phyloP scores from a whole-genome alignment of 2,113 vertebrate species.

The Vombatus ursinus region DNA sequence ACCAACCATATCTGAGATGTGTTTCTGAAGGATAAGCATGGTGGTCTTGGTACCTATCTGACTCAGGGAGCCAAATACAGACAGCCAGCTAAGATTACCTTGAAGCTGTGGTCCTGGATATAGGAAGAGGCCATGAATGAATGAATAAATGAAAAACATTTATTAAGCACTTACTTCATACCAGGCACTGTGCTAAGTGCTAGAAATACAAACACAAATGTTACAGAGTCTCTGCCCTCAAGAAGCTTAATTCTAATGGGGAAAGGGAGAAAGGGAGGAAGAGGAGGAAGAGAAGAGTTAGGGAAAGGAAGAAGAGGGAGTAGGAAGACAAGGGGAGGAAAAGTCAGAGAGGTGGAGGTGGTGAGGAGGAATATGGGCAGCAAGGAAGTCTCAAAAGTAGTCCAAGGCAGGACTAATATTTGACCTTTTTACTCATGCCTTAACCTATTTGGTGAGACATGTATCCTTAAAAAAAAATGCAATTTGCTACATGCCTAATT shows the following conservation, averaged over 20 bases:
- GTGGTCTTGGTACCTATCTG: fast-evolving
- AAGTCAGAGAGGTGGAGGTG: fast-evolving
- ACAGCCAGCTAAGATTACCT: background rate
- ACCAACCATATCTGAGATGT: background rate
- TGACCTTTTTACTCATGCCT: background rate
- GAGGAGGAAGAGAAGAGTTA: too few species aligned
- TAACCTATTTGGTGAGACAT: constrained; percentile 2
- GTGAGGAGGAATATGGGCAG: too few species aligned
- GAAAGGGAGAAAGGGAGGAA: background rate
- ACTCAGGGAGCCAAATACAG: background rate
- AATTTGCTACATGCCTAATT: constrained; percentile 58
- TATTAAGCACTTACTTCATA: background rate
- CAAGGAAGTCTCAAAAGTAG: background rate
- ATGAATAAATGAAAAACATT: background rate
- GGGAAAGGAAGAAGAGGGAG: background rate
- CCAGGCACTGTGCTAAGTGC: background rate
- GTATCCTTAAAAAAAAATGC: background rate
- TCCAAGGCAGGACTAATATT: background rate
- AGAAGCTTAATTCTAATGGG: background rate
- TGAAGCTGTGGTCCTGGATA: background rate
- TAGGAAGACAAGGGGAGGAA: background rate
- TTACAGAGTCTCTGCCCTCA: background rate
- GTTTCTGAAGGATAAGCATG: background rate
- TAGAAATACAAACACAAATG: background rate
- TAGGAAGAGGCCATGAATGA: background rate